Evolutionary conservation across 2,888 invertebrate genomes (phyloP), one percentile per base, ranked within the genome.

Genomic region (Heliconius charithonia): DNA sequence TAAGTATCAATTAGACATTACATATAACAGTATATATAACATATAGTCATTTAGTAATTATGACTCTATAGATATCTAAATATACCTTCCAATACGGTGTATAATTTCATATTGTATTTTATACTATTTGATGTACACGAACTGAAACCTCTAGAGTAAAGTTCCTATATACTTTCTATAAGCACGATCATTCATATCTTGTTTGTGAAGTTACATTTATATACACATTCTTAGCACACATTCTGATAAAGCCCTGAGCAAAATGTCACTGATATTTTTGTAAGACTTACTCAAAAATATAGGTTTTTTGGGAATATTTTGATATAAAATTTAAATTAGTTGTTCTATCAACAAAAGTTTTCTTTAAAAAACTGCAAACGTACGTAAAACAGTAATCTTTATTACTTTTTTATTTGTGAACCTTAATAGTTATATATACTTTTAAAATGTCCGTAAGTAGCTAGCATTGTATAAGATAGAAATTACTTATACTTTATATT

Each of bases 161-260:
- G 77, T 77, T 77, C 77, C 77, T 77, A 77, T 72, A 37, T 56
- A 72, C 37, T 66, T 72, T 66, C 77, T 66, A 77, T 27, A 72
- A 65, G 51, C 37, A 51, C 51, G 32, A 66, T 66, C 72, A 41
- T 65, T 77, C n/a, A 29, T 56, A 29, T 16, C 9, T 59, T 59
- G 4, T 59, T n/a, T 72, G 16, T 59, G 32, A 13, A n/a, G 3
- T 72, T 71, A 10, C 32, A 29, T 7, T 56, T 25, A 29, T 71
- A 13, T 56, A 32, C 56, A 29, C 67, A n/a, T n/a, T 41, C 27
- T 29, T 16, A 63, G 27, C 27, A 29, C 63, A 27, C 25, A 16
- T 27, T 63, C 2, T 63, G 13, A 63, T 67, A n/a, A 41, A 25
- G 12, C 16, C 41, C 67, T 41, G n/a, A 41, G 41, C 67, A 67